Percentiles rank a stretch among this genome's conserved stretches.
Conservation (phyloP, 2,113 vertebrate genomes). For the Callaeas wilsoni region DNA sequence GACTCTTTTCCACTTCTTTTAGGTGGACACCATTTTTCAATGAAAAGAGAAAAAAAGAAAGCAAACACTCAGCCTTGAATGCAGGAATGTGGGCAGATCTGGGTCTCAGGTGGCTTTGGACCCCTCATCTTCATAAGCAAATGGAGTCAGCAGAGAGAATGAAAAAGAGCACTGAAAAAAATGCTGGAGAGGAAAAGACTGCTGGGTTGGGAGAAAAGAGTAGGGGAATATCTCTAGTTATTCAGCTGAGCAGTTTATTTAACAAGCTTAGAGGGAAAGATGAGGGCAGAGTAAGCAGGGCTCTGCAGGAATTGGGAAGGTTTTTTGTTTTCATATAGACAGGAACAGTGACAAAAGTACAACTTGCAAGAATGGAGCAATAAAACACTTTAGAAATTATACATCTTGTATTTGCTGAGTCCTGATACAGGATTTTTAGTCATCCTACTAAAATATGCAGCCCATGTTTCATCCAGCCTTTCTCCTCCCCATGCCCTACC, state of each 20-base stretch:
- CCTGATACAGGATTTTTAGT: background rate
- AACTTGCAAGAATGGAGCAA: conserved; percentile 14
- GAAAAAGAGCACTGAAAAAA: conserved; percentile 65
- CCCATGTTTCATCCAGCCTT: conserved; percentile 30
- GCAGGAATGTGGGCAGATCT: conserved; percentile 6
- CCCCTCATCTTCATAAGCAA: conserved; percentile 61
- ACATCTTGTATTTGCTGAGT: background rate
- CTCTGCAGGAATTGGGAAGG: background rate
- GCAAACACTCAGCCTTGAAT: conserved; percentile 44
- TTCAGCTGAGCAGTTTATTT: conserved; percentile 50
- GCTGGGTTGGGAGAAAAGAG: conserved; percentile 51
- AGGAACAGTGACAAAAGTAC: conserved; percentile 29
- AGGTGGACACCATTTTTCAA: background rate
- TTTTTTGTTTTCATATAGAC: background rate
- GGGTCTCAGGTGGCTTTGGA: conserved; percentile 63
- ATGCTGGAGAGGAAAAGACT: conserved; percentile 55
- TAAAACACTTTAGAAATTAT: background rate
- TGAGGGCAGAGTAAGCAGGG: conserved; percentile 48
- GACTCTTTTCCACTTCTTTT: background rate
- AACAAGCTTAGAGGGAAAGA: conserved; percentile 47
- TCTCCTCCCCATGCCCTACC: background rate
- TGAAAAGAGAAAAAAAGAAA: background rate
- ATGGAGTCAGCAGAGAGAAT: conserved; percentile 70
- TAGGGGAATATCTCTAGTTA: conserved; percentile 1
- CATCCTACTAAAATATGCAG: conserved; percentile 24